A percentile compares a stretch with the other conserved stretches of the same genome.
Conservation (phyloP, 2,113 vertebrate species). For the Platycercus adscitus region DNA sequence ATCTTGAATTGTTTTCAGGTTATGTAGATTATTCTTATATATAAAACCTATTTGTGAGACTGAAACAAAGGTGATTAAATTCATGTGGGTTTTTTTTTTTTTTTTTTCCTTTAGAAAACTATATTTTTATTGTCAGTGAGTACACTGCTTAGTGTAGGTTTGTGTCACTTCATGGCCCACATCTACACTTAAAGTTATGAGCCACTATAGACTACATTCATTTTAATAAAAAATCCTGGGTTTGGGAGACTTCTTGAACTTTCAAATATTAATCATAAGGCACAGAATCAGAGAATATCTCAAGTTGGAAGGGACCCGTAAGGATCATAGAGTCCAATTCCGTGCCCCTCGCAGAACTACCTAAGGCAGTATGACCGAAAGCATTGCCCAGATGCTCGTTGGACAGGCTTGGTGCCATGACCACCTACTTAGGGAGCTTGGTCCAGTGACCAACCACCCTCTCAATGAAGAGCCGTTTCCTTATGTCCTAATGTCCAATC, state of each 20-base stretch:
- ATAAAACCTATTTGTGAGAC: background rate
- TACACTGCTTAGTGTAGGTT: background rate
- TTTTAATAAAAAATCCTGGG: background rate
- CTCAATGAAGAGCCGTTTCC: background rate
- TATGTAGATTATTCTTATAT: background rate
- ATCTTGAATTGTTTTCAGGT: background rate
- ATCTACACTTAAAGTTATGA: background rate
- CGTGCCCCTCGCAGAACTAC: background rate
- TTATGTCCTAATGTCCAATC: background rate
- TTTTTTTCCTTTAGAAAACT: background rate
- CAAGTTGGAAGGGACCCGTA: background rate
- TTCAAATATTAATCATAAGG: background rate
- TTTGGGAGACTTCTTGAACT: background rate
- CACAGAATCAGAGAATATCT: background rate
- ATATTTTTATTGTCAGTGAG: background rate
- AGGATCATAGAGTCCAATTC: background rate
- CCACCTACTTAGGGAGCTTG: rapidly evolving
- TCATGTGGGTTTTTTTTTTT: rapidly evolving
- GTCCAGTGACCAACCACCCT: rapidly evolving
- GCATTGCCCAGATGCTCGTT: background rate
- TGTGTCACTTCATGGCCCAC: background rate
- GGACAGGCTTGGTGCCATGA: background rate
- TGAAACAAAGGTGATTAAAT: background rate
- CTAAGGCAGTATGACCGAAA: background rate
- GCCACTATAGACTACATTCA: background rate